A percentile compares a stretch with the other conserved stretches of the same genome.
These are phyloP conservation scores for Silurus asotus DNA, from an alignment of 2,113 vertebrate genomes.

Conservation along the genomic window DNA sequence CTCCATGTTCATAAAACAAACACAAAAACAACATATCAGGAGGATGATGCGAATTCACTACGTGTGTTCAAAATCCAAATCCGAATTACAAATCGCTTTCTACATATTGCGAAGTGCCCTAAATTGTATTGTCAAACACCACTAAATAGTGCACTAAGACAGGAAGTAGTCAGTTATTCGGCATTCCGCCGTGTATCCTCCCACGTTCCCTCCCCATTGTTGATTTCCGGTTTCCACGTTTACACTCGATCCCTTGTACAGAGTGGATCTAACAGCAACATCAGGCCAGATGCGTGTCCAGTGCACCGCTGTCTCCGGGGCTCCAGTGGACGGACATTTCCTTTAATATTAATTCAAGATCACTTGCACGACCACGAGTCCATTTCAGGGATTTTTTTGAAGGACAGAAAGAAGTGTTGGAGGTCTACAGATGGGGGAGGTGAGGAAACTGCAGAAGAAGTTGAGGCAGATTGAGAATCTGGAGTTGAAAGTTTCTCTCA, in stretches of 20 bases:
- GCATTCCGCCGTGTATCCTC: neutral
- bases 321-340: neutral
- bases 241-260: neutral
- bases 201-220: neutral
- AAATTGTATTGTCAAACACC: neutral
- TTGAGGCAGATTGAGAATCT: slow-evolving; percentile 81
- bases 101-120: neutral
- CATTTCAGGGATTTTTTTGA: neutral
- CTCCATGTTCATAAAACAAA: neutral
- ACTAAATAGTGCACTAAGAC: neutral
- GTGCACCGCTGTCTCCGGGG: neutral
- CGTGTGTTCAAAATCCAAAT: neutral
- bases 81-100: neutral
- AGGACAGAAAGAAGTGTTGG: neutral
- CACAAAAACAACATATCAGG: neutral
- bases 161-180: neutral
- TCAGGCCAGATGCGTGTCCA: neutral
- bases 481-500: slow-evolving; percentile 76
- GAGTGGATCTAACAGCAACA: neutral
- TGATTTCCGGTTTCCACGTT: slow-evolving; percentile 53
- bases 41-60: no score
- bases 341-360: neutral
- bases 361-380: neutral
- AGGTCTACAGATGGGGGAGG: slow-evolving; percentile 71
- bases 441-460: slow-evolving; percentile 80